Evolutionary conservation across 2,113 vertebrate species (phyloP).

Genomic region (Arothron firmamentum): DNA sequence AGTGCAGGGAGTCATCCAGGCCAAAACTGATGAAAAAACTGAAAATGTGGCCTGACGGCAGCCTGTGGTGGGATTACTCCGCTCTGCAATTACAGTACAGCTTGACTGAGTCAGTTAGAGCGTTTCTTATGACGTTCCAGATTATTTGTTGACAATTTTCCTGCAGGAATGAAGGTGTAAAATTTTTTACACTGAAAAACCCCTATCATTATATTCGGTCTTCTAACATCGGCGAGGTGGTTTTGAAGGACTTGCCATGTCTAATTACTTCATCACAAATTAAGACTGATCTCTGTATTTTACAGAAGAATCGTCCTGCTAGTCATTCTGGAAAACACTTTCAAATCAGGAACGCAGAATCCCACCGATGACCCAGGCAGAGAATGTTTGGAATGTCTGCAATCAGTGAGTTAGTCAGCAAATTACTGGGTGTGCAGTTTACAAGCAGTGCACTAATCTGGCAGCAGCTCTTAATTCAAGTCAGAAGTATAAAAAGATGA

Average conservation of each 20-base stretch:
- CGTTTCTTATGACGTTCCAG: no score
- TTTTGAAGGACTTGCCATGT: not conserved
- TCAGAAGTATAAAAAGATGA: not conserved
- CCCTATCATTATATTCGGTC: no score
- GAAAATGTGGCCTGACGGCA: no score
- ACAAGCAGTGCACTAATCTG: constrained; percentile 11
- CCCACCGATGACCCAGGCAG: constrained; percentile 51
- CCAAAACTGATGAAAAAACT: no score
- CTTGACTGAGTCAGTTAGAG: no score
- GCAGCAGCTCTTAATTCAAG: constrained; percentile 29
- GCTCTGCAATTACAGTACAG: no score
- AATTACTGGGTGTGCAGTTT: constrained; percentile 38
- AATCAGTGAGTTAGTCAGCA: constrained; percentile 41
- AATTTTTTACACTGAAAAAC: no score
- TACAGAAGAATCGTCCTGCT: not conserved
- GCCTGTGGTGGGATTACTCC: no score
- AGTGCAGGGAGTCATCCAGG: no score
- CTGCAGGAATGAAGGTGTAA: no score
- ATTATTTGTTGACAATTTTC: no score
- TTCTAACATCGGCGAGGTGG: not conserved
- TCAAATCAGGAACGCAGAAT: constrained; percentile 6
- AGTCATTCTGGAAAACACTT: not conserved
- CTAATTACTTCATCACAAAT: not conserved
- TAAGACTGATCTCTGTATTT: not conserved
- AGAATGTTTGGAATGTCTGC: constrained; percentile 37